phyloP scores from a whole-genome alignment of 2,888 invertebrate species.

The Podotricha telesiphe region DNA sequence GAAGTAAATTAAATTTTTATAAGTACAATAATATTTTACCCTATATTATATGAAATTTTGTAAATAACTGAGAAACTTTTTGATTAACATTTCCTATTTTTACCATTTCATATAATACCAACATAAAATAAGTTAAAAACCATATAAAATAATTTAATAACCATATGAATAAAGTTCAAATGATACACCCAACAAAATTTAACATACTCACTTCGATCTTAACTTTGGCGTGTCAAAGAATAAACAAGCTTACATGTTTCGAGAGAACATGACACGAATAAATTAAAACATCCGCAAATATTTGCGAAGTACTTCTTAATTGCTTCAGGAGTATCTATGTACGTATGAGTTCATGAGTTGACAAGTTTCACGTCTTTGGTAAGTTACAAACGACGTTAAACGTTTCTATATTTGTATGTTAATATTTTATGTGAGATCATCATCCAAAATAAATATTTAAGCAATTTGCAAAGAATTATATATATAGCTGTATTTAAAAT shows the following conservation, averaged over 20 bases:
- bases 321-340: slow-evolving; percentile 30
- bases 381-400: slow-evolving; percentile 31
- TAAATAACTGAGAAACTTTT: too few species aligned
- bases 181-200: slow-evolving; percentile 19
- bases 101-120: background rate
- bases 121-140: background rate
- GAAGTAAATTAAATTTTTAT: too few species aligned
- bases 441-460: slow-evolving; percentile 4
- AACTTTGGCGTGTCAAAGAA: slow-evolving; percentile 25
- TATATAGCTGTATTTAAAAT: background rate
- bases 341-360: background rate
- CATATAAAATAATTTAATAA: too few species aligned
- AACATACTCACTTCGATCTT: slow-evolving; percentile 16
- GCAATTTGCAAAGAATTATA: background rate
- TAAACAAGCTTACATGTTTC: slow-evolving; percentile 26
- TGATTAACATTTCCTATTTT: background rate
- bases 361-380: slow-evolving; percentile 23
- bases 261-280: slow-evolving; percentile 28
- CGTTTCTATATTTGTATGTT: slow-evolving; percentile 34
- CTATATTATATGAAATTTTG: too few species aligned
- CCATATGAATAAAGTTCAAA: slow-evolving; percentile 14
- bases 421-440: slow-evolving; percentile 15
- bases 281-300: slow-evolving; percentile 34
- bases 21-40: too few species aligned
- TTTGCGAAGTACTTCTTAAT: slow-evolving; percentile 36